Evolutionary conservation across 2,113 vertebrate genomes (phyloP).

Genomic region (Ammodytes marinus): DNA sequence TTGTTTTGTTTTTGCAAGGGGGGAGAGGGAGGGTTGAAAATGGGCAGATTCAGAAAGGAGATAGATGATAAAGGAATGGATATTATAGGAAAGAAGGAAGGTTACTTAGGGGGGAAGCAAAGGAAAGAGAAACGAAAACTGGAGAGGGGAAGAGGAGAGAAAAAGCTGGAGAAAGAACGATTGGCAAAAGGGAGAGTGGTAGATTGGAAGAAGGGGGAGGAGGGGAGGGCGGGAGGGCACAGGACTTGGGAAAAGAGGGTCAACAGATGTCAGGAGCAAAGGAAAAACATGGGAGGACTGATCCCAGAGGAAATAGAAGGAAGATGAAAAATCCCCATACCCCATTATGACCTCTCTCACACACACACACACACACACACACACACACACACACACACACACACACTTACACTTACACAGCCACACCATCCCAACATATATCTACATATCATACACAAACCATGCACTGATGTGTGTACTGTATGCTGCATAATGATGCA

Average conservation of each 20-base stretch:
- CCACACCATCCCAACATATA: background rate
- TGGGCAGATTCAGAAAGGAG: background rate
- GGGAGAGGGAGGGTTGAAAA: background rate
- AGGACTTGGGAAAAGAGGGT: background rate
- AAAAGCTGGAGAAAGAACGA: background rate
- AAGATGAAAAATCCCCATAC: conserved; percentile 33
- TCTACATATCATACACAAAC: background rate
- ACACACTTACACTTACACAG: background rate
- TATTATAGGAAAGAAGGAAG: conserved; percentile 11
- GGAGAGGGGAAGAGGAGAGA: no score
- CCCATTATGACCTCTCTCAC: background rate
- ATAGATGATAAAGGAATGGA: conserved; percentile 2
- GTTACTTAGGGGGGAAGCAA: background rate
- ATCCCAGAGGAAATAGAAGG: conserved; percentile 58
- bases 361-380: conserved; percentile 18
- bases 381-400: background rate
- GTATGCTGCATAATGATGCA: background rate
- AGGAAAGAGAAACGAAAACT: background rate
- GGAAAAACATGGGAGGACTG: background rate
- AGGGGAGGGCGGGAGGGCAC: background rate
- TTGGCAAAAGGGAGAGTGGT: background rate
- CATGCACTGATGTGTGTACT: background rate
- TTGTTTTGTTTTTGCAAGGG: no score
- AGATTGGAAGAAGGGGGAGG: background rate
- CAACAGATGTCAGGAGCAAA: conserved; percentile 21